Evolutionary conservation across 1,140 invertebrate genomes (phyloP).

Genomic region (Ceratina australensis): DNA sequence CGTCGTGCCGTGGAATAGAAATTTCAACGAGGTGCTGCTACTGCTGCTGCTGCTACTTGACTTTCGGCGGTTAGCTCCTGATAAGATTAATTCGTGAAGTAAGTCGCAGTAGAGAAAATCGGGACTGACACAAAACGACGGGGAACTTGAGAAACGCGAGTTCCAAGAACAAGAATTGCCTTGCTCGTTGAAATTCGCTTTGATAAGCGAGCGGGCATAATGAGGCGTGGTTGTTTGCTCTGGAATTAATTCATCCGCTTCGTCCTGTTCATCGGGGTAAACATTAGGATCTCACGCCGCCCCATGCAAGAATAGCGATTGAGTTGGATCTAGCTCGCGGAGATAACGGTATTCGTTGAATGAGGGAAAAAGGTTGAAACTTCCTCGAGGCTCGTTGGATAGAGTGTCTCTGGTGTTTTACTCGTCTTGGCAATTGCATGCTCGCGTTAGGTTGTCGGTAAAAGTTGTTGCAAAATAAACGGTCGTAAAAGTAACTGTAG

Average conservation of each 20-base stretch:
- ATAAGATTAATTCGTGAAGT: slow-evolving; percentile 4
- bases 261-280: background rate
- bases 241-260: slow-evolving; percentile 5
- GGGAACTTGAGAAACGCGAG: background rate
- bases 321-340: background rate
- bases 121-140: no score
- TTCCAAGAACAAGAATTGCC: background rate
- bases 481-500: background rate
- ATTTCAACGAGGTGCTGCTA: background rate
- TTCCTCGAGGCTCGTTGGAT: background rate
- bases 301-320: background rate
- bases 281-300: slow-evolving; percentile 3
- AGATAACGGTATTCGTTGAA: slow-evolving; percentile 8
- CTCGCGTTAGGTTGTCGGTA: background rate
- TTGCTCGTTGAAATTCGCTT: background rate
- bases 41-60: background rate
- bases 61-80: background rate
- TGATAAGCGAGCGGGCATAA: background rate
- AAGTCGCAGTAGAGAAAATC: no score
- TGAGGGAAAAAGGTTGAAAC: background rate
- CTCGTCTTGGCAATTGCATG: slow-evolving; percentile 1
- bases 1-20: no score
- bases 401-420: background rate
- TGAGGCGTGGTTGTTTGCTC: background rate
- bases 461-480: background rate